Base-by-base conservation (phyloP, 1,140 invertebrate species). In the Epicauta chinensis region DNA sequence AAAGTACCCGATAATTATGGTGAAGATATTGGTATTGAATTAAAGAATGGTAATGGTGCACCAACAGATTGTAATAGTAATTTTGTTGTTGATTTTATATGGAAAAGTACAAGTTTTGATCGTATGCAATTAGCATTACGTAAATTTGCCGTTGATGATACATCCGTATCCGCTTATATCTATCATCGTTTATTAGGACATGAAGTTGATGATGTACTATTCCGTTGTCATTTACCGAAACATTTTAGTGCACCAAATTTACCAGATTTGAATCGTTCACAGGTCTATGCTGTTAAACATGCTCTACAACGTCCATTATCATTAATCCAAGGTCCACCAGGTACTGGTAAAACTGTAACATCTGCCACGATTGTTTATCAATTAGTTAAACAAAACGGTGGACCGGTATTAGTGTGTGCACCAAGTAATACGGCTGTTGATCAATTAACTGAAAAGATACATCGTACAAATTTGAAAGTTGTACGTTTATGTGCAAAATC, bases 341-440 rank as follows among this genome's bases (percentile, higher is more conserved):
- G 93, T 17, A 99, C 96, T 0, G 96, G 97, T 1, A 99, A 99
- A 75, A 99, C 97, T 0, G 97, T 99, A 0, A 99, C 97, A 1
- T 99, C 97, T 5, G 97, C 97, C 0, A 98, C 97, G 0, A 95
- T 99, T 62, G 97, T 99, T 0, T 99, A 98, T 69, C 97, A 99
- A 71, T 75, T 99, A 29, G 94, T 95, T 0, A 91, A 96, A 69
- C 92, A 97, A 66, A 91, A 86, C 58, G 89, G 86, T 4, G 93
- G 93, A 2, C 93, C 95, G 0, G 94, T 99, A 0, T 73, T 99
- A 0, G 97, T 99, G 0, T 99, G 97, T 73, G 97, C 97, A 2
- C 97, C 97, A 0, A 97, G 93, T 13, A 99, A 99, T 67, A 99
- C 97, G 7, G 97, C 97, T 36, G 97, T 99, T 0, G 97, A 99